Percentiles rank a stretch among this genome's conserved stretches.
phyloP scores from a whole-genome alignment of 2,888 invertebrate genomes.

The Acanthosepion esculentum region DNA sequence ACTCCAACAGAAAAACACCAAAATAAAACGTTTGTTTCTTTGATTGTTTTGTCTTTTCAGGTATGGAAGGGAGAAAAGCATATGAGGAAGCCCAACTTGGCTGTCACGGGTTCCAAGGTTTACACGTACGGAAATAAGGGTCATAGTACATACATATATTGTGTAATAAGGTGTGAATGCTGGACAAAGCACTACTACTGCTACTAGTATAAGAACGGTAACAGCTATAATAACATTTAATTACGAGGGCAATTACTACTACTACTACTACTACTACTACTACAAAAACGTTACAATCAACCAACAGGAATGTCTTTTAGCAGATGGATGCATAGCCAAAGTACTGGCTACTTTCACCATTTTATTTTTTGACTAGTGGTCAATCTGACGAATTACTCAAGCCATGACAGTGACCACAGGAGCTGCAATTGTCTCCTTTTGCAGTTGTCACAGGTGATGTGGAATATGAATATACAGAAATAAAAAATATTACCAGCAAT shows the following conservation, averaged over 20 bases:
- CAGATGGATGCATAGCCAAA: neutral
- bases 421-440: neutral
- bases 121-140: conserved; percentile 67
- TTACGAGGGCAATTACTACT: neutral
- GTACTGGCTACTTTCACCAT: neutral
- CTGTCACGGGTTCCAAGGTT: conserved; percentile 74
- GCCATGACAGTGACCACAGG: conserved; percentile 36
- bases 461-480: neutral
- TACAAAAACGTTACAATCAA: neutral
- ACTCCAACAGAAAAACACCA: no score
- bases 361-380: neutral
- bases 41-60: no score
- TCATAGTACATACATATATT: conserved; percentile 37
- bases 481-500: neutral
- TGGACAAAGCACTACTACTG: neutral
- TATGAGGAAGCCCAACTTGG: no score
- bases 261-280: neutral
- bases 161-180: conserved; percentile 8
- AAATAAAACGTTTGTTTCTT: no score
- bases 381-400: neutral
- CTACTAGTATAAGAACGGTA: neutral
- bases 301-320: neutral
- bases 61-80: no score
- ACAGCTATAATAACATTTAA: neutral
- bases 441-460: neutral